Evolutionary conservation across 2,797 vertebrate species (phyloP), one percentile per base, ranked within the genome.

Genomic region (Enteromius thamalakanensis): DNA sequence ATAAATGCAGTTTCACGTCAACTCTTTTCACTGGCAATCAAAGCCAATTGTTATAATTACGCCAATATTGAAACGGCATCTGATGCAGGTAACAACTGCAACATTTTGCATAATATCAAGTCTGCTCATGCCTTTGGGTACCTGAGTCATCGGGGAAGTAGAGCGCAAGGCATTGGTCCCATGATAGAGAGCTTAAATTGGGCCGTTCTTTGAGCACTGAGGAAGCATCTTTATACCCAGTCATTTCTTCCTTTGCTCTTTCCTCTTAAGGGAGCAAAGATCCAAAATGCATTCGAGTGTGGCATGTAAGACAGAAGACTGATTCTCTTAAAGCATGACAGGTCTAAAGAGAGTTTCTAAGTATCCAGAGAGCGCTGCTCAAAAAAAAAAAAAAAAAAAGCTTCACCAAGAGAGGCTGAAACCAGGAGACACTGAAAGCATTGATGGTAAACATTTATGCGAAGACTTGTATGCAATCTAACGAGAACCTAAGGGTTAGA

Each of bases 81-180:
- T 65, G 12, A 78, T 12, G 74, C 84, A 88, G 85, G 81, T 82
- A 87, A 89, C 89, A 88, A 88, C 87, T 87, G 87, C 65, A 53
- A 23, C n/a, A 32, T 69, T 87, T 80, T 87, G 76, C 86, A 84
- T 86, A 85, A 72, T 40, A 84, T 85, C 76, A 88, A 79, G 80
- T 79, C 68, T 60, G 15, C 29, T 67, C 42, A 15, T 76, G 76
- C 76, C 58, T 81, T 23, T 11, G 15, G 58, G 80, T 75, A 65
- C 64, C 40, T 37, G 72, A 84, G 65, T 75, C 76, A 53, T 23
- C 51, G 6, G 62, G 79, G 79, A 79, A 78, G 55, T 12, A 51
- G 75, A 82, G 40, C 65, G 71, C 6, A 76, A 82, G 71, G 55
- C 79, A 65, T 58, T 55, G 3, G 47, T 68, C 84, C 74, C 80